Percentiles rank a stretch among this genome's conserved stretches.
Evolutionary conservation across 2,888 invertebrate species (phyloP).

Genomic region (Lycia hirtaria): DNA sequence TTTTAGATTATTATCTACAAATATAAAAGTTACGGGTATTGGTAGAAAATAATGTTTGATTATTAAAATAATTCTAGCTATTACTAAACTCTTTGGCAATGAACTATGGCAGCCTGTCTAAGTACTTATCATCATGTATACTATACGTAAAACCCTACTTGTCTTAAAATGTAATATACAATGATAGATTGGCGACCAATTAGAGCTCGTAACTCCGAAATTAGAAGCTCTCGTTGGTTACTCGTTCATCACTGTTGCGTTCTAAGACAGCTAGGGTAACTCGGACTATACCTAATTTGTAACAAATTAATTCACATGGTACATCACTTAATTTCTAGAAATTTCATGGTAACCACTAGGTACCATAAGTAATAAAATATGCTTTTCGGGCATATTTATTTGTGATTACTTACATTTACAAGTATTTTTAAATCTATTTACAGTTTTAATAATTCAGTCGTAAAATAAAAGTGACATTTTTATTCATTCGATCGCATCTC

Average conservation of each 20-base stretch:
- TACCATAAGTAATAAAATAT: constrained; percentile 13
- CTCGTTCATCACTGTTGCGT: no score
- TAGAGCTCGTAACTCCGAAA: no score
- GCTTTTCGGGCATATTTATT: background rate
- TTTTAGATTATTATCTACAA: no score
- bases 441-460: constrained; percentile 26
- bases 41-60: no score
- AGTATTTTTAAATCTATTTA: constrained; percentile 29
- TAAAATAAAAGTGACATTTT: constrained; percentile 52
- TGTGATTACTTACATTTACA: background rate
- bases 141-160: background rate
- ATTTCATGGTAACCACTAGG: constrained; percentile 27
- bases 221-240: no score
- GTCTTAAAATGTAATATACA: no score
- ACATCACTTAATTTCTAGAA: background rate
- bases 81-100: constrained; percentile 21
- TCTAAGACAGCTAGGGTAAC: no score
- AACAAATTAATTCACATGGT: background rate
- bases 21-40: no score
- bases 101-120: constrained; percentile 17
- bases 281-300: no score
- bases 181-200: no score
- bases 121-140: constrained; percentile 18
- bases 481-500: constrained; percentile 41
- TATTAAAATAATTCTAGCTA: background rate